A percentile compares a stretch with the other conserved stretches of the same genome.
Evolutionary conservation across 2,113 vertebrate species (phyloP).

Genomic region (Charina bottae): DNA sequence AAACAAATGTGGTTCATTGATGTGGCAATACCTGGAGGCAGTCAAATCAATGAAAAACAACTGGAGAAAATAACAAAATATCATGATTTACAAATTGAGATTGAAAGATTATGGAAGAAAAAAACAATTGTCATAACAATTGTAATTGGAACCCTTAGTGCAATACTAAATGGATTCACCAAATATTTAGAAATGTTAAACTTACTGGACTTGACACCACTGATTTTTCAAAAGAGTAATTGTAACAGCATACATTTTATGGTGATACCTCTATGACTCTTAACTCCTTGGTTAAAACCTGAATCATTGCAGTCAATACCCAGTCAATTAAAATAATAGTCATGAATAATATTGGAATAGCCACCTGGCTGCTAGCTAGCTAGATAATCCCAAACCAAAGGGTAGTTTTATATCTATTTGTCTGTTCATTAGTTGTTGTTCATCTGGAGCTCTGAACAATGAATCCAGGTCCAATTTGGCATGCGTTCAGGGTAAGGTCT

Average conservation of each 20-base stretch:
- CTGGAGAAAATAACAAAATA: not conserved
- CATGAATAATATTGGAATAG: not conserved
- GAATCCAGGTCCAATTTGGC: not conserved
- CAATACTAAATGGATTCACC: not conserved
- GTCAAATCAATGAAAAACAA: not conserved
- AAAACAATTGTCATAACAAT: not conserved
- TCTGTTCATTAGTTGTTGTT: not conserved
- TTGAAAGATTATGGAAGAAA: not conserved
- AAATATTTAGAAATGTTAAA: not conserved
- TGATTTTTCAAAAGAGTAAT: not conserved
- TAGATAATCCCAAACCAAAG: not conserved
- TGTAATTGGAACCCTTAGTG: not conserved
- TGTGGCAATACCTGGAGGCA: not conserved
- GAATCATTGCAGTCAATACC: not conserved
- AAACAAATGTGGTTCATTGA: not conserved
- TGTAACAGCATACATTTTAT: not conserved
- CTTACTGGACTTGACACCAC: not conserved
- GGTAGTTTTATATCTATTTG: not conserved
- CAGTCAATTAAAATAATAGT: not conserved
- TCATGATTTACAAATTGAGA: not conserved
- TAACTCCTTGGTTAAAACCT: not conserved
- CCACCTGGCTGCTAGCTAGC: not conserved
- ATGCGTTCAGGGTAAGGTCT: not conserved
- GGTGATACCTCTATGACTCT: not conserved
- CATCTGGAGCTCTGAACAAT: not conserved